phyloP scores from a whole-genome alignment of 2,113 vertebrate species.

The Colinus virginianus region DNA sequence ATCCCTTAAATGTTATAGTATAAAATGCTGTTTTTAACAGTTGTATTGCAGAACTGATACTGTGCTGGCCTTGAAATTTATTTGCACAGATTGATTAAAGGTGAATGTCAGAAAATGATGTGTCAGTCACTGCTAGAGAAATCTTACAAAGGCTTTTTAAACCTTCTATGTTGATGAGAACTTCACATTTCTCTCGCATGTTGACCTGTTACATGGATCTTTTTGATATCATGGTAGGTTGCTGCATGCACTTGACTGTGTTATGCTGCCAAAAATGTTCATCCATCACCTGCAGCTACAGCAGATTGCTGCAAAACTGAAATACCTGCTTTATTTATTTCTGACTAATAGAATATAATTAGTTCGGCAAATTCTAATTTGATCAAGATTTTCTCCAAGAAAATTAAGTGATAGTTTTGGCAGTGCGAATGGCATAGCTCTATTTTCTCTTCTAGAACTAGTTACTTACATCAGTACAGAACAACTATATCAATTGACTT shows the following conservation, averaged over 20 bases:
- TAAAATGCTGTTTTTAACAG: background rate
- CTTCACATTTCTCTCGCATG: conserved; percentile 22
- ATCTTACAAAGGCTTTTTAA: conserved; percentile 36
- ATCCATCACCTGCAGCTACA: conserved; percentile 32
- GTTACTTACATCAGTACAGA: background rate
- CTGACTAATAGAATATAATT: background rate
- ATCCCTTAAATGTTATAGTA: background rate
- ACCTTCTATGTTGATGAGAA: conserved; percentile 17
- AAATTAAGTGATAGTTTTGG: background rate
- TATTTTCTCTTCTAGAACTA: background rate
- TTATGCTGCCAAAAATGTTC: conserved; percentile 21
- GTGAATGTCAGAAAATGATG: conserved; percentile 33
- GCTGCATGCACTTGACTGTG: background rate
- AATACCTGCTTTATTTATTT: background rate
- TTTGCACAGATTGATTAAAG: conserved; percentile 29
- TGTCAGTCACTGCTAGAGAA: conserved; percentile 27
- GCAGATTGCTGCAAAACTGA: background rate
- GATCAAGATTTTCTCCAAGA: background rate
- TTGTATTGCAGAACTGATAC: background rate
- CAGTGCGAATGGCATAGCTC: background rate
- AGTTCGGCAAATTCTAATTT: background rate
- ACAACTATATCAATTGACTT: background rate
- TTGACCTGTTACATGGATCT: conserved; percentile 23
- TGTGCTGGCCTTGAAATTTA: conserved; percentile 14
- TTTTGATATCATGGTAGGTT: background rate